Base-by-base conservation (phyloP, 2,888 invertebrate genomes). In the Yponomeuta evonymella region DNA sequence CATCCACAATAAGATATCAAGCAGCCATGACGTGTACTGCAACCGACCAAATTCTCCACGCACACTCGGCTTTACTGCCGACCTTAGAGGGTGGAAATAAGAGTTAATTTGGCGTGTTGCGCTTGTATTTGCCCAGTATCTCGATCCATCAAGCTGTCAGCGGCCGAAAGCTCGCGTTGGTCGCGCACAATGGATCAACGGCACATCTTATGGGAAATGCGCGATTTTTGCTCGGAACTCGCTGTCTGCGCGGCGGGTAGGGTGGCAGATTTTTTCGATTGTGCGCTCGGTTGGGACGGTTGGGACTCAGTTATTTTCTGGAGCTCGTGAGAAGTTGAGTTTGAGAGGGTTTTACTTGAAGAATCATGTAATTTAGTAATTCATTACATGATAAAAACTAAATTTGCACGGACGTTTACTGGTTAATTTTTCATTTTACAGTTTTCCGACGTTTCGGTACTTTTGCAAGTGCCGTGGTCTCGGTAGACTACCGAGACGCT, bases 1-100 rank as follows among this genome's bases (percentile, higher is more conserved):
- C 51, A 58, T 15, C 51, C 51, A 58, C 51, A 58, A 58, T 58
- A 58, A 58, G 51, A 58, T 58, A 58, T 58, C 51, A 58, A 58
- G 15, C 51, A 58, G 51, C 51, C 51, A 58, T 58, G 51, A 58
- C 51, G 51, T 58, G 51, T 15, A 58, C 51, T 58, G 51, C 51
- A 58, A 58, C 51, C 51, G 51, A 58, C 51, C 51, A 58, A 58
- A 58, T 58, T 58, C 51, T 15, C 51, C 51, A 15, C 51, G 5
- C 12, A 58, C 51, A 15, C 51, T 15, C 51, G 15, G 15, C 15
- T 58, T 15, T 15, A 12, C 51, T 58, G 8, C 51, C 51, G 12
- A 58, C 51, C 51, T 58, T 58, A 58, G 15, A 12, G 1, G 15
- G 12, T 58, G 12, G 15, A 15, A 15, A 58, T 15, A 15, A 15